Percentiles rank a stretch among this genome's conserved stretches.
phyloP scores from a whole-genome alignment of 2,797 vertebrate genomes.

The Phoebastria nigripes region DNA sequence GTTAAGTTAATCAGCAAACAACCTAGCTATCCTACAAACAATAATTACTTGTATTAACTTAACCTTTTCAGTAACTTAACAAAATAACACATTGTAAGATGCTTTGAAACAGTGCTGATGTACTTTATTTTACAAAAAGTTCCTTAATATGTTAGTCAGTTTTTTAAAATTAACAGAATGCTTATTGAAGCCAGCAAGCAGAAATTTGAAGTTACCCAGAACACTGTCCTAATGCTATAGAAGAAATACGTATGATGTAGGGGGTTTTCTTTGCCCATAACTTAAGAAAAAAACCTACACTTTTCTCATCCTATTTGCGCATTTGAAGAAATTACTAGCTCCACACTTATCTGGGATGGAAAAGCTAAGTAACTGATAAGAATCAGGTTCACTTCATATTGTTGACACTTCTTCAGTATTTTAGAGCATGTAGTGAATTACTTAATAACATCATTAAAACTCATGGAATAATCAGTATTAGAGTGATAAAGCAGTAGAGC shows the following conservation, averaged over 20 bases:
- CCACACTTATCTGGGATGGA: neutral
- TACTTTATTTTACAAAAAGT: neutral
- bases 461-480: neutral
- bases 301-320: neutral
- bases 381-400: neutral
- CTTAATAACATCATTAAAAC: neutral
- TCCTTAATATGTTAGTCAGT: neutral
- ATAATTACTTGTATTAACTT: neutral
- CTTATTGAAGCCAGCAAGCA: neutral
- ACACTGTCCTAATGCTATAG: neutral
- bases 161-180: neutral
- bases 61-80: neutral
- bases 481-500: neutral
- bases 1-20: neutral
- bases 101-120: neutral
- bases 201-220: neutral
- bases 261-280: neutral
- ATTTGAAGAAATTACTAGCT: neutral
- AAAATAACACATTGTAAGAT: neutral
- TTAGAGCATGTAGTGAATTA: neutral
- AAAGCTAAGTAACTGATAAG: neutral
- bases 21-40: neutral
- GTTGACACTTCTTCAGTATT: neutral
- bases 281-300: fast-evolving
- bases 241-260: fast-evolving